Evolutionary conservation across 2,888 invertebrate genomes (phyloP), one percentile per base, ranked within the genome.

Genomic region (Hedya salicella): DNA sequence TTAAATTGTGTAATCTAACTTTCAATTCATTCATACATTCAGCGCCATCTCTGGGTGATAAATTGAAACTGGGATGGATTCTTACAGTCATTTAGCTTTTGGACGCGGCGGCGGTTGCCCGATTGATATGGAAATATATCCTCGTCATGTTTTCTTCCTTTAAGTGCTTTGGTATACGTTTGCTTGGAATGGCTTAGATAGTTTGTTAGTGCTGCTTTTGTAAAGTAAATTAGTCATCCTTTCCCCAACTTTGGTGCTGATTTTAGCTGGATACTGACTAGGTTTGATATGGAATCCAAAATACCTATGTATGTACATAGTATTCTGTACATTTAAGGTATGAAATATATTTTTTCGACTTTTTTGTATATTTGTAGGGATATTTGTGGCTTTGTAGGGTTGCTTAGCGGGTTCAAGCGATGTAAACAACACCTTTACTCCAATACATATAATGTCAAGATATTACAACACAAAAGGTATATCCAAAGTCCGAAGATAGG

Each of bases 1-100:
- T 92, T 92, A 92, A 92, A 92, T 92, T 91, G 90, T 91, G 89
- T 92, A 91, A 92, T 92, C 91, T 91, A 92, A 92, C 92, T 92
- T 92, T 92, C 90, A 92, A 92, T 91, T 92, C 92, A 92, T 91
- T 92, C 91, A 92, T 92, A 91, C 92, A 91, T 88, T 89, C 89
- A 87, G 75, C 89, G 91, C 90, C 91, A 92, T 91, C 92, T 92
- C 86, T 86, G 75, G 86, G 87, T 88, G 88, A 90, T 91, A 90
- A 91, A 91, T 91, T 92, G 89, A 90, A 92, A 91, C 87, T 87
- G 80, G 79, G 81, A 85, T 86, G 81, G 80, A 85, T 87, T 87
- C 83, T 87, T 85, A 84, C 81, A 82, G 83, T 83, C 88, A 86
- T 87, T 90, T 89, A 84, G 80, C 75, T 80, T 81, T 81, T 70